Conservation (phyloP, 2,113 vertebrate species). For the Chloropsis cyanopogon region DNA sequence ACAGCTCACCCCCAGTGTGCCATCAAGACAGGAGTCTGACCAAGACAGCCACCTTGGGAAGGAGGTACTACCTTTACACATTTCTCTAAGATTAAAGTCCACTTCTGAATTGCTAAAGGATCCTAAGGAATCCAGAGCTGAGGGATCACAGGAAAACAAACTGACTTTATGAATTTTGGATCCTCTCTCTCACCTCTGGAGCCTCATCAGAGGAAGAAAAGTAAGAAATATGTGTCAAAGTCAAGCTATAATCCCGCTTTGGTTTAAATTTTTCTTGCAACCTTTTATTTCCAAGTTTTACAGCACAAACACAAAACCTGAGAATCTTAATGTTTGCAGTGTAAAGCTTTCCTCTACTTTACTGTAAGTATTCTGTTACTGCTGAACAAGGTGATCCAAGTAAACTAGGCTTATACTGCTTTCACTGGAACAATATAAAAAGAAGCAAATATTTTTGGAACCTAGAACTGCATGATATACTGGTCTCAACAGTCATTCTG, state of each 20-base stretch:
- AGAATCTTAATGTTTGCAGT: not conserved
- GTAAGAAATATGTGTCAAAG: not conserved
- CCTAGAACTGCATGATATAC: not conserved
- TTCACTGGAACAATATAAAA: not conserved
- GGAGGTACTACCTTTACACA: not conserved
- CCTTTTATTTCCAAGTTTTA: not conserved
- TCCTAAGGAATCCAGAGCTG: not conserved
- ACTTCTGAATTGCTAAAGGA: not conserved
- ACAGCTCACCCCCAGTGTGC: not conserved
- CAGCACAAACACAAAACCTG: not conserved
- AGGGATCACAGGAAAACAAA: not conserved
- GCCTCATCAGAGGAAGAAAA: not conserved
- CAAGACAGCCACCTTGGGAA: not conserved
- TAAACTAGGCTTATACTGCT: not conserved
- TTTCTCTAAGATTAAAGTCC: not conserved
- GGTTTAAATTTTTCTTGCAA: not conserved
- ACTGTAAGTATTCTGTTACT: not conserved
- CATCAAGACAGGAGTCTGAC: not conserved
- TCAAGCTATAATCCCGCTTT: not conserved
- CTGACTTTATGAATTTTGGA: not conserved
- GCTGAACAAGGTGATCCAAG: not conserved
- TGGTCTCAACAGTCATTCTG: not conserved
- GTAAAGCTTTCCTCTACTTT: not conserved
- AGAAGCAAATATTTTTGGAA: not conserved
- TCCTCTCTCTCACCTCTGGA: not conserved